Evolutionary conservation across 2,888 invertebrate genomes (phyloP).

Genomic region (Eucera pruinosa): DNA sequence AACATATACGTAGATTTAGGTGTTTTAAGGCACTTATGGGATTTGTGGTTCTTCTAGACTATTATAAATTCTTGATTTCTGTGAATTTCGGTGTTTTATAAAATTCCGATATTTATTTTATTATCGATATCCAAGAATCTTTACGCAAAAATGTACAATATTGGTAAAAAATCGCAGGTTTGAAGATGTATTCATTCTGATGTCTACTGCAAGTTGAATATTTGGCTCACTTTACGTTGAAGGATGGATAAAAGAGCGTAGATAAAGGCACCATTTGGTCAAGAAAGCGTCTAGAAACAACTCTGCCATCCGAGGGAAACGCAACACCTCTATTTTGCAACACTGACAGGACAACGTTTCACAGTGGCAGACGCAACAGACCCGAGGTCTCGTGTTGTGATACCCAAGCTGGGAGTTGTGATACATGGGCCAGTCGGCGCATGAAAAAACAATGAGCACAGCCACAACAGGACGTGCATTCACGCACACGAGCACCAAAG

Average conservation of each 20-base stretch:
- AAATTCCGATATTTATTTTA: too few relatives aligned
- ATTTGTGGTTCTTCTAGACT: too few relatives aligned
- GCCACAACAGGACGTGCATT: constrained; percentile 53
- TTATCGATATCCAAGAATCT: too few relatives aligned
- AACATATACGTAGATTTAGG: too few relatives aligned
- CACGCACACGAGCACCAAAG: constrained; percentile 41
- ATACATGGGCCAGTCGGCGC: constrained; percentile 33
- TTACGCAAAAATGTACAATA: too few relatives aligned
- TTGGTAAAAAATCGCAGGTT: too few relatives aligned
- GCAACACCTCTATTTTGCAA: constrained; percentile 48
- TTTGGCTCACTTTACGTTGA: neutral
- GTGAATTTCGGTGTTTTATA: too few relatives aligned
- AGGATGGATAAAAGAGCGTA: neutral
- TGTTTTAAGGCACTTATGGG: too few relatives aligned
- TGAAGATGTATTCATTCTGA: too few relatives aligned
- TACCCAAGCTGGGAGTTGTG: constrained; percentile 34
- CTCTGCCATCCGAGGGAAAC: constrained; percentile 20
- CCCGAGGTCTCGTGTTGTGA: constrained; percentile 38
- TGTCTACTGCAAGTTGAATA: too few relatives aligned
- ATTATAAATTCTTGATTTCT: too few relatives aligned
- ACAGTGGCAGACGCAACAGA: constrained; percentile 35
- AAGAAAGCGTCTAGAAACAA: neutral
- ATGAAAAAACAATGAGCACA: constrained; percentile 48
- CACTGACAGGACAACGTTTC: constrained; percentile 33
- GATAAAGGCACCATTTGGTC: neutral